Conservation (phyloP, 2,113 vertebrate genomes). For the Sialia sialis region DNA sequence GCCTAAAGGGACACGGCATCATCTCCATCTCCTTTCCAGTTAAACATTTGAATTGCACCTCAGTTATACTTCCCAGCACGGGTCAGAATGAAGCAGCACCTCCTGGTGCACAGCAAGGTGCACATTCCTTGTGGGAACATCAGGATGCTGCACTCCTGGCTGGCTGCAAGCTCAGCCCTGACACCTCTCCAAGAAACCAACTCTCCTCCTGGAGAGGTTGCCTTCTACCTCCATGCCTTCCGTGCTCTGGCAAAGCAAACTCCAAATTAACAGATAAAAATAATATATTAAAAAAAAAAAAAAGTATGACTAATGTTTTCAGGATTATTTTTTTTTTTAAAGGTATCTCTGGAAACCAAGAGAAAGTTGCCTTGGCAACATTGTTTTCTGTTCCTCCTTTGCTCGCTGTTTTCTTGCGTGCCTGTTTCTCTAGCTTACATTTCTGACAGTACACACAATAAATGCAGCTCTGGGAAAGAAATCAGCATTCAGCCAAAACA, state of each 20-base stretch:
- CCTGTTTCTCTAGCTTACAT: neutral
- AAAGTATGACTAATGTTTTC: neutral
- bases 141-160: neutral
- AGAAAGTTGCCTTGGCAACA: slow-evolving; percentile 54
- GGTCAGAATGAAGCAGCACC: neutral
- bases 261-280: neutral
- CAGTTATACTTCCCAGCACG: neutral
- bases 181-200: neutral
- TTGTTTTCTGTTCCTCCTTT: slow-evolving; percentile 26
- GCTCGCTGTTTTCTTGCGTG: neutral
- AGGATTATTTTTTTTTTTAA: neutral
- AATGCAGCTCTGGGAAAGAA: neutral
- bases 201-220: neutral
- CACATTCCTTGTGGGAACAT: rapidly evolving
- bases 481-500: neutral
- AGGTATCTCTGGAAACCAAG: neutral
- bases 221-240: neutral
- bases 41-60: neutral
- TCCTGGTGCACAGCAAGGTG: neutral
- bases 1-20: neutral
- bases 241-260: neutral
- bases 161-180: neutral
- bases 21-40: neutral
- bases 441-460: neutral
- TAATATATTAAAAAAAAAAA: neutral